Conservation (phyloP, 2,113 vertebrate genomes). For the Anarhynchus alexandrinus region DNA sequence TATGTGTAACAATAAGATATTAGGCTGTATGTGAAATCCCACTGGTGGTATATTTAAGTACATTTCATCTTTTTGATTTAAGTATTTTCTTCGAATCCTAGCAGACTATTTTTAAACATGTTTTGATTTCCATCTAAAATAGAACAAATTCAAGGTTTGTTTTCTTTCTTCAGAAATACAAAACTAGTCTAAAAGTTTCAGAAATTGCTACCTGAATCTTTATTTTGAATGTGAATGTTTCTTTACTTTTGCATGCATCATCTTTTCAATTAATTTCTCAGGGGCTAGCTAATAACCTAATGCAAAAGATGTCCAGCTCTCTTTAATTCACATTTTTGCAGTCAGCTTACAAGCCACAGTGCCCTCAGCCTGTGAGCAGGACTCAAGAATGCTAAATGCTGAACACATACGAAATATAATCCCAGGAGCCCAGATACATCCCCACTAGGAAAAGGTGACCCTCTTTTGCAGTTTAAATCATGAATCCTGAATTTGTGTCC, state of each 20-base stretch:
- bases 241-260: background rate
- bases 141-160: background rate
- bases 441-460: background rate
- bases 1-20: background rate
- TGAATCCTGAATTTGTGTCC: background rate
- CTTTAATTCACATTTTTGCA: background rate
- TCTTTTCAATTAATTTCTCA: background rate
- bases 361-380: background rate
- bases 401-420: background rate
- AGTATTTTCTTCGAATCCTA: background rate
- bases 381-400: background rate
- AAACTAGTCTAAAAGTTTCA: background rate
- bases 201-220: background rate
- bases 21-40: background rate
- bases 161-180: background rate
- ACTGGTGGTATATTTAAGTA: background rate
- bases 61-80: background rate
- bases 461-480: background rate
- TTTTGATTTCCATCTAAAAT: background rate
- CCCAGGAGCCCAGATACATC: background rate
- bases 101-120: background rate
- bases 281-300: background rate
- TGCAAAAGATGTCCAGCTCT: background rate
- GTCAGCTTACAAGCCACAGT: background rate
- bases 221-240: background rate